Evolutionary conservation across 2,888 invertebrate species (phyloP), one percentile per base, ranked within the genome.

Genomic region (Anoncus sp.): DNA sequence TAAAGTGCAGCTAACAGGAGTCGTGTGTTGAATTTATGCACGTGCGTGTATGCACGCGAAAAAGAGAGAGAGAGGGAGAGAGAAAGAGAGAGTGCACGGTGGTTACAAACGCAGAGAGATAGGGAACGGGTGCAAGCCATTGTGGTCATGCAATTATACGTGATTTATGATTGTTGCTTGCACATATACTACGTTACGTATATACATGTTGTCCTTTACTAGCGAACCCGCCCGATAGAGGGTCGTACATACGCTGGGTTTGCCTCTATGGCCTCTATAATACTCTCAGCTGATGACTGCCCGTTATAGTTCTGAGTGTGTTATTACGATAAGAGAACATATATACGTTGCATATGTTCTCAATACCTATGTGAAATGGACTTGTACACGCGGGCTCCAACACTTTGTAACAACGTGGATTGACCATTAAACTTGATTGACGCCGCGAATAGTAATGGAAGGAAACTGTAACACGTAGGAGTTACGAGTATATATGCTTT

Each of bases 141-240:
- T 63, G 62, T 47, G 78, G 73, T 66, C 65, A 59, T 75, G 79
- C 79, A 82, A 82, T 82, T 82, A 82, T 63, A 45, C 77, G 62
- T 82, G 81, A 82, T 82, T 82, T 81, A 82, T 81, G 75, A 66
- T 77, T 73, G 81, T 79, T 82, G 71, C 77, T 73, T 76, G 73
- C 60, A 72, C 66, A 65, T 65, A 53, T 59, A 51, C 9, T 20
- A 31, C 5, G 18, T 5, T n/a, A 4, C 20, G 57, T 27, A 71
- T 35, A 71, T 35, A 31, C 22, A 72, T 12, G 35, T 43, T 72
- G 57, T 76, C 57, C 60, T 38, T 47, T 45, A 70, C 71, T 70
- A 47, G 62, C 40, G 22, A 31, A 69, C 67, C 53, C 24, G 38
- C 18, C 53, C 24, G 38, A n/a, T 40, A 40, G 67, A 53, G 69